Evolutionary conservation across 2,888 invertebrate genomes (phyloP), one percentile per base, ranked within the genome.

Genomic region (Automeris io): DNA sequence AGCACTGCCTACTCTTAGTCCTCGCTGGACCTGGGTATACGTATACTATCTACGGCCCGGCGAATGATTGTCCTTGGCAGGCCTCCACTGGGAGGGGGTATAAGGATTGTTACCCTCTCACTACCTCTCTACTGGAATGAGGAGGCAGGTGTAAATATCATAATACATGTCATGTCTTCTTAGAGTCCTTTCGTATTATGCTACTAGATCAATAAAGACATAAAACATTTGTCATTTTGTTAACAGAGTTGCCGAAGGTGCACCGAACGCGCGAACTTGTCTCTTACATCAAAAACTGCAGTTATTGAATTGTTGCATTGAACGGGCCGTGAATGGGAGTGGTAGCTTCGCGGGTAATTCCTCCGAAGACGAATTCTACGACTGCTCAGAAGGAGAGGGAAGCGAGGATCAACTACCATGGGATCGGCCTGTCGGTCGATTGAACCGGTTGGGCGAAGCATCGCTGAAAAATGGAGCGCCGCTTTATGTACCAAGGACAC

Each of bases 231-330:
- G 23, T 33, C 35, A 21, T 16, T 35, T 68, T 78, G 70, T 58
- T 88, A 78, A 50, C 87, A 96, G 95, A 54, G 87, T 97, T 42
- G 89, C 92, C n/a, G 78, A 89, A 33, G 96, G 95, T 7, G 89
- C 91, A 51, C 98, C 98, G 0, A 96, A 97, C 72, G 91, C 94
- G 26, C 91, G 95, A 41, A 94, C 95, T 5, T 97, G 97, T 69
- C 88, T 98, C 29, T 87, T 99, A 8, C 95, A 98, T 77, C 98
- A 99, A 79, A 99, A 99, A 71, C 88, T 99, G 26, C 97, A 97
- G 83, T 91, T 95, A 87, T 76, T 95, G 24, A 95, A 94, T 62
- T 91, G 93, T 61, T 95, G 94, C 71, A 92, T 94, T 50, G 90
- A 89, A 44, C 88, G 92, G 74, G 57, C 87, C 78, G 25, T 51